Evolutionary conservation across 2,888 invertebrate genomes (phyloP).

Genomic region (Chloroclysta siterata): DNA sequence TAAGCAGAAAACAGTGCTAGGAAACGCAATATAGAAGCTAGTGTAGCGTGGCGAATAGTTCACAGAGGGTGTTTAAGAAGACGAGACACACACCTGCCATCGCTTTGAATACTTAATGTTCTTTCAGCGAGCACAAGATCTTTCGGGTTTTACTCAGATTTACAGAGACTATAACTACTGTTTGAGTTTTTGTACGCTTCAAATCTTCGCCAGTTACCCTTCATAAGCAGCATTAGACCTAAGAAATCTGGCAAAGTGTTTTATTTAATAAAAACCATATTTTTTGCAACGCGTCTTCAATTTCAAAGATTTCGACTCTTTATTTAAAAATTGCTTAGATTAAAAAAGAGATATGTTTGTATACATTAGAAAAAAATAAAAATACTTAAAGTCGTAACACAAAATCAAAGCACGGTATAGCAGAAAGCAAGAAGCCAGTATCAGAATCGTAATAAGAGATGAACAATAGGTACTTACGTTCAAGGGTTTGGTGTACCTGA

Average conservation of each 20-base stretch:
- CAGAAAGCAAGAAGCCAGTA: constrained; percentile 6
- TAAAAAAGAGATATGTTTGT: too few species aligned
- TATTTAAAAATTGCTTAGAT: too few species aligned
- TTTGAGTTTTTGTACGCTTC: too few species aligned
- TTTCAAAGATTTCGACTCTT: too few species aligned
- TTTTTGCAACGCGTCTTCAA: too few species aligned
- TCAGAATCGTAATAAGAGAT: constrained; percentile 18
- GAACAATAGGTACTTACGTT: constrained; percentile 12
- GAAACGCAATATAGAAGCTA: constrained; percentile 22
- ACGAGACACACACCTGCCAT: constrained; percentile 41
- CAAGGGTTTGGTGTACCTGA: constrained; percentile 41
- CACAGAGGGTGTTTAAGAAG: constrained; percentile 39
- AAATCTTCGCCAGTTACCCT: too few species aligned
- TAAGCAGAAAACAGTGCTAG: neutral
- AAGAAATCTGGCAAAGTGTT: too few species aligned
- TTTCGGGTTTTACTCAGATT: constrained; percentile 31
- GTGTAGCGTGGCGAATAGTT: constrained; percentile 45
- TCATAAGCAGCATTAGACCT: too few species aligned
- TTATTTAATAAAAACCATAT: too few species aligned
- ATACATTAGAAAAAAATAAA: neutral
- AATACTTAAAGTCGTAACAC: neutral
- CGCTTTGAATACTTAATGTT: constrained; percentile 51
- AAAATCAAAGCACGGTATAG: neutral
- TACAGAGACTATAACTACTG: neutral
- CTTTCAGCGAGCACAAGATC: constrained; percentile 42